Evolutionary conservation across 2,113 vertebrate species (phyloP).

Genomic region (Pandion haliaetus): DNA sequence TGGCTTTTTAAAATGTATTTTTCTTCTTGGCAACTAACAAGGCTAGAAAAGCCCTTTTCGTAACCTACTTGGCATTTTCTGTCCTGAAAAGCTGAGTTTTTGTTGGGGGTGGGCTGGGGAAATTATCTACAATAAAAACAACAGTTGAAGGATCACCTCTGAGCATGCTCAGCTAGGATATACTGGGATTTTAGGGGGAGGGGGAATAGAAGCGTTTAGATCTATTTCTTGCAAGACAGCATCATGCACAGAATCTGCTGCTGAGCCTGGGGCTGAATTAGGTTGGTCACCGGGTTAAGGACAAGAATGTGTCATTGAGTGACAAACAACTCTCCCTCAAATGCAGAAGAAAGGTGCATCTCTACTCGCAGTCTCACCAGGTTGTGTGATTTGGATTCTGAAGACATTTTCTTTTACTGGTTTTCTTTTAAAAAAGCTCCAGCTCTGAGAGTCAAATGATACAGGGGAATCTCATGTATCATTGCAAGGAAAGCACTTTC

Average conservation of each 20-base stretch:
- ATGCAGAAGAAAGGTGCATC: neutral
- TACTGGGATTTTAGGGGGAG: neutral
- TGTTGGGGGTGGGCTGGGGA: neutral
- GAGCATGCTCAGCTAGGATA: neutral
- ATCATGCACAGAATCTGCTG: neutral
- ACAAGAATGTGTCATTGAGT: neutral
- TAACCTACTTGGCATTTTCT: slow-evolving; percentile 28
- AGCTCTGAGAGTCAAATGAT: neutral
- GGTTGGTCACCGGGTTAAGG: neutral
- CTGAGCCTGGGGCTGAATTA: neutral
- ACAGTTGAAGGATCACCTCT: neutral
- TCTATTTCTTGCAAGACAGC: neutral
- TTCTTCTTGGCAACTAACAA: slow-evolving; percentile 63
- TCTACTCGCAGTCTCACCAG: neutral
- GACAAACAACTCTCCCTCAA: neutral
- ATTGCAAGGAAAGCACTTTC: neutral
- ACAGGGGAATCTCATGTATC: neutral
- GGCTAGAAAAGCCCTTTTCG: slow-evolving; percentile 25
- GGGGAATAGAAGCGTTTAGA: neutral
- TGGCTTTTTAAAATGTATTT: slow-evolving; percentile 65
- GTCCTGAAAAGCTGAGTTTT: neutral
- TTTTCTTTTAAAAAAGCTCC: neutral
- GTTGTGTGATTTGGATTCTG: neutral
- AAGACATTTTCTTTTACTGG: neutral
- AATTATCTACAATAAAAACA: neutral